Conservation (phyloP, 2,113 vertebrate species). For the Crotophaga sulcirostris region DNA sequence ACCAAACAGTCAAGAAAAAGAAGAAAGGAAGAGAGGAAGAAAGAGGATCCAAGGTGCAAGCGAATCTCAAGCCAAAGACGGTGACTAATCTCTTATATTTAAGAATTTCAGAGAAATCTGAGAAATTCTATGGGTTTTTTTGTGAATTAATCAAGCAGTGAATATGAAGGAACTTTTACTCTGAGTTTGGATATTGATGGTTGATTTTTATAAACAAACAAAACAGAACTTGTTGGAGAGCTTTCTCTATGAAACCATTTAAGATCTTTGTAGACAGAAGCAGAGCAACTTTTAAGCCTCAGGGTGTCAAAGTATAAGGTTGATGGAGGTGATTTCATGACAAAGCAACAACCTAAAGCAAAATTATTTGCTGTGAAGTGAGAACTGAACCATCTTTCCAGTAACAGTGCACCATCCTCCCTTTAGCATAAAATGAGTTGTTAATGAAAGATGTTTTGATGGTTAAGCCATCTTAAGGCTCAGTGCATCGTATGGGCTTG, state of each 20-base stretch:
- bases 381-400: background rate
- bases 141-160: background rate
- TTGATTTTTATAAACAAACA: background rate
- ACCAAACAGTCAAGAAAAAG: slow-evolving; percentile 82
- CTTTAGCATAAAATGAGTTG: background rate
- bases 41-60: slow-evolving; percentile 70
- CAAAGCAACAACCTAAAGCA: background rate
- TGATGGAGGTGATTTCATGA: too few relatives aligned
- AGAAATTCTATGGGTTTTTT: background rate
- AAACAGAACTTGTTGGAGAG: background rate
- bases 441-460: background rate
- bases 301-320: background rate
- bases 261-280: background rate
- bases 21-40: slow-evolving; percentile 75
- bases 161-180: background rate
- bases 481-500: background rate
- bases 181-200: background rate
- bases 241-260: background rate
- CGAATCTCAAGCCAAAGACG: slow-evolving; percentile 58
- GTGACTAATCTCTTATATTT: slow-evolving; percentile 54
- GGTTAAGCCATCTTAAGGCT: background rate
- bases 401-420: rapidly evolving
- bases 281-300: background rate
- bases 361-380: background rate
- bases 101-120: background rate